Percentiles rank a stretch among this genome's conserved stretches.
Evolutionary conservation across 2,113 vertebrate genomes (phyloP).

Genomic region (Callionymus lyra): DNA sequence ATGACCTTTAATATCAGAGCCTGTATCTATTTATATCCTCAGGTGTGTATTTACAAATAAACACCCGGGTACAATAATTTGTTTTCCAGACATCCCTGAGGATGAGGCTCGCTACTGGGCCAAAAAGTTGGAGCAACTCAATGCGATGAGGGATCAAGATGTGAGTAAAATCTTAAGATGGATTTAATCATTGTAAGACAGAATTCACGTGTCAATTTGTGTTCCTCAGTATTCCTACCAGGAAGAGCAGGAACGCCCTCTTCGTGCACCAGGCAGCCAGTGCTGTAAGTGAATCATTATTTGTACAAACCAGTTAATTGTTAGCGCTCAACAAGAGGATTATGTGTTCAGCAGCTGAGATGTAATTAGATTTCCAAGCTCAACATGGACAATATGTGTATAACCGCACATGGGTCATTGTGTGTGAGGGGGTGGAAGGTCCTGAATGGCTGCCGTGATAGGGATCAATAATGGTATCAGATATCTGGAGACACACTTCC

Average conservation of each 20-base stretch:
- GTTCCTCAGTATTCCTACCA: conserved; percentile 72
- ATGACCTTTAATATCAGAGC: too few species aligned
- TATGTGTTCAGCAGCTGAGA: conserved; percentile 10
- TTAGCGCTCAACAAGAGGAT: conserved; percentile 22
- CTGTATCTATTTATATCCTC: too few species aligned
- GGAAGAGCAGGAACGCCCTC: conserved; percentile 84
- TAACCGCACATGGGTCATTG: conserved; percentile 24
- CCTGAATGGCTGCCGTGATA: conserved; percentile 12
- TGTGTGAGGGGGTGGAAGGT: conserved; percentile 14
- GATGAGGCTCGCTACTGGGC: conserved; percentile 98
- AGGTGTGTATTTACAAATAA: too few species aligned
- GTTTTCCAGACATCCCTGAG: conserved; percentile 85
- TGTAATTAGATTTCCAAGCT: conserved; percentile 32
- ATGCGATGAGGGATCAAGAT: conserved; percentile 95
- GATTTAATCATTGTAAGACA: conserved; percentile 17
- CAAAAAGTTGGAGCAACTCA: conserved; percentile 95
- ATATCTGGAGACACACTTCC: conserved; percentile 28
- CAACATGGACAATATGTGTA: conserved; percentile 18
- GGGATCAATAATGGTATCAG: conserved; percentile 45
- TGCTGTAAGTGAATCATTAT: conserved; percentile 80
- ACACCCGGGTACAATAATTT: conserved; percentile 16
- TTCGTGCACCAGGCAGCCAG: conserved; percentile 80
- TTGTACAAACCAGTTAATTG: conserved; percentile 10
- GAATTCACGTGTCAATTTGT: conserved; percentile 7
- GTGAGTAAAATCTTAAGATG: conserved; percentile 57